Evolutionary conservation across 2,888 invertebrate genomes (phyloP), one percentile per base, ranked within the genome.

Genomic region (Cynaeus angustus): DNA sequence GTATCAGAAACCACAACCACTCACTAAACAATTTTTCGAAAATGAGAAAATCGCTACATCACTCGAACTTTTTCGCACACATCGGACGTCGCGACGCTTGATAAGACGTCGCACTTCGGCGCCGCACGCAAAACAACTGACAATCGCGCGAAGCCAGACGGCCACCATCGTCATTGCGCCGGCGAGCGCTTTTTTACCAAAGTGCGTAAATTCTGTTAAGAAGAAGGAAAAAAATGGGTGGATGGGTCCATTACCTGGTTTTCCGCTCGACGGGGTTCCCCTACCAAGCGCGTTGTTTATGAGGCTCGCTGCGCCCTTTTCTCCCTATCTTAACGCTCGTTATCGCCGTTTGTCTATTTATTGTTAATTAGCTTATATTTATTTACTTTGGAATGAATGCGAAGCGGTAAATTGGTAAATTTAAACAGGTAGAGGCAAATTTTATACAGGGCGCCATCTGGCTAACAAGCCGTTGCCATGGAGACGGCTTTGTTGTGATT

Each of bases 71-170:
- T 55, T 21, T 43, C 46, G 30, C 45, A 59, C 45, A 46, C 30
- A 33, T 33, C 33, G 38, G 46, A 13, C 65, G 53, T 65, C 53
- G 65, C 65, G 65, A 30, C 65, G 53, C 45, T 50, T 8, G 28
- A n/a, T 7, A 48, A 37, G 64, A 13, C 62, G 58, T 33, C 41
- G 30, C 50, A 13, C 46, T 28, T 10, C 21, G 50, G 50, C 55
- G 65, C 53, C 53, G 65, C 65, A 28, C 55, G 65, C 45, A 30
- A 43, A 65, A 55, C 65, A 65, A 65, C 65, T 65, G 65, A 65
- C 64, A 5, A 28, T 13, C 33, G 55, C 6, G 10, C 61, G 33
- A 48, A 14, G 48, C 53, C 53, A 28, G 45, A 13, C 26, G n/a
- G 8, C 16, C 41, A 30, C 21, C 53, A 45, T 28, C 16, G 14